phyloP scores from a whole-genome alignment of 2,888 invertebrate species.

The Cheilosia vernalis region DNA sequence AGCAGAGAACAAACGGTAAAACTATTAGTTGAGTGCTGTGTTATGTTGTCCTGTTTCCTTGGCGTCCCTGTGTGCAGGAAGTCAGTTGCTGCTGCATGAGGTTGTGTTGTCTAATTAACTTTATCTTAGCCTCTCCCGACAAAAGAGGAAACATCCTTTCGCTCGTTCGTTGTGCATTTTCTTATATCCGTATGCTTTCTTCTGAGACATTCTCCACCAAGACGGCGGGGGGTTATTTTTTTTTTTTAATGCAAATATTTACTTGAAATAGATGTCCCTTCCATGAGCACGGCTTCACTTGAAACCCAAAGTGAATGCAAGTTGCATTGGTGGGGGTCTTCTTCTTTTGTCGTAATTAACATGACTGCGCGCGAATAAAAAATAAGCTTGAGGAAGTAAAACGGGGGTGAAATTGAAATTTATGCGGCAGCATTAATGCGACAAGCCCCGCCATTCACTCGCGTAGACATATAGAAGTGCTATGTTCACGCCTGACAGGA shows the following conservation, averaged over 20 bases:
- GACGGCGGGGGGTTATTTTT: not conserved
- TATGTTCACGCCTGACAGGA: constrained; percentile 56
- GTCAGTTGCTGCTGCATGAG: constrained; percentile 69
- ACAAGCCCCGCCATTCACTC: constrained; percentile 8
- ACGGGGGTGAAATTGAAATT: constrained; percentile 64
- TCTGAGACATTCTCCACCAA: not conserved
- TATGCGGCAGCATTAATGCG: constrained; percentile 67
- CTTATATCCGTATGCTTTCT: not conserved
- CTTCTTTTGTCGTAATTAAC: constrained; percentile 59
- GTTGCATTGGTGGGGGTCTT: constrained; percentile 35
- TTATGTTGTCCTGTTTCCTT: constrained; percentile 55
- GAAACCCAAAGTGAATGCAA: constrained; percentile 43
- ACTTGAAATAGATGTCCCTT: constrained; percentile 60
- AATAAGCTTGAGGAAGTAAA: constrained; percentile 52
- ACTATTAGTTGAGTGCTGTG: constrained; percentile 63
- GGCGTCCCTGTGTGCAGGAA: constrained; percentile 37
- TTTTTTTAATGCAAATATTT: constrained; percentile 47
- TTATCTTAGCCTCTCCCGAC: constrained; percentile 65
- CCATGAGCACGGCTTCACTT: constrained; percentile 33
- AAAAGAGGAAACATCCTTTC: constrained; percentile 59
- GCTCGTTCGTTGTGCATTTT: constrained; percentile 36
- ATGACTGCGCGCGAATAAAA: constrained; percentile 26
- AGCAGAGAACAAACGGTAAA: constrained; percentile 49
- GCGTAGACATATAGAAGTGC: constrained; percentile 52
- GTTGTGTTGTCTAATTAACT: constrained; percentile 78